Evolutionary conservation across 2,113 vertebrate species (phyloP), one percentile per base, ranked within the genome.

Genomic region (Cheirogaleus medius): DNA sequence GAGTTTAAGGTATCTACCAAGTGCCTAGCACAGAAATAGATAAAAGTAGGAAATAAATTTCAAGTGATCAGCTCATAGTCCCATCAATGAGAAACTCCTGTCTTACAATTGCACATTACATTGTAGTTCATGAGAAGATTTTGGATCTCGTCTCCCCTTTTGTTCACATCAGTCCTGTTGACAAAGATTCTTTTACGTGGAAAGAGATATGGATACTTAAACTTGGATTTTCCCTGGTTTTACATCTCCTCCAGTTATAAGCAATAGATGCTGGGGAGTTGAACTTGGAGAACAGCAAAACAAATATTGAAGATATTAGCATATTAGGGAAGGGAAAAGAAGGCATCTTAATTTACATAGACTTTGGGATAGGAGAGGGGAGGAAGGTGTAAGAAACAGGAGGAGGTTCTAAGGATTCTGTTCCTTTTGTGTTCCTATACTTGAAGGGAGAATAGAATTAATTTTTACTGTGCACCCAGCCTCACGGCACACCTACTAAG

Each of bases 361-460:
- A 18, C 25, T 34, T 5, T 54, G 32, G 32, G 21, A 7, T 13
- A 4, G 14, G 34, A 37, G 29, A 8, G 17, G 17, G 21, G 10
- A 60, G 20, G 54, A 34, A 52, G 42, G 52, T 14, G 4, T 9
- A 4, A 27, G 37, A 52, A 34, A 20, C 9, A 29, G 12, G 5
- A 66, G 39, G 52, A 29, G 39, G 27, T 58, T 34, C 76, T 54
- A 1, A 3, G 23, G 63, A 32, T 27, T 54, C 37, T 83, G n/a
- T 81, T 78, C 52, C n/a, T 69, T 68, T 44, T 54, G 15, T 20
- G 47, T 42, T 78, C 63, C 42, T 63, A 8, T 32, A 18, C 12
- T 54, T 39, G 49, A 88, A 69, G 42, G 37, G 15, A 78, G 60
- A 64, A 54, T 39, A 87, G 27, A 92, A 83, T 73, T 29, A 73